A percentile compares a stretch with the other conserved stretches of the same genome.
Conservation (phyloP, 2,797 vertebrate genomes). For the Epinephelus coioides region DNA sequence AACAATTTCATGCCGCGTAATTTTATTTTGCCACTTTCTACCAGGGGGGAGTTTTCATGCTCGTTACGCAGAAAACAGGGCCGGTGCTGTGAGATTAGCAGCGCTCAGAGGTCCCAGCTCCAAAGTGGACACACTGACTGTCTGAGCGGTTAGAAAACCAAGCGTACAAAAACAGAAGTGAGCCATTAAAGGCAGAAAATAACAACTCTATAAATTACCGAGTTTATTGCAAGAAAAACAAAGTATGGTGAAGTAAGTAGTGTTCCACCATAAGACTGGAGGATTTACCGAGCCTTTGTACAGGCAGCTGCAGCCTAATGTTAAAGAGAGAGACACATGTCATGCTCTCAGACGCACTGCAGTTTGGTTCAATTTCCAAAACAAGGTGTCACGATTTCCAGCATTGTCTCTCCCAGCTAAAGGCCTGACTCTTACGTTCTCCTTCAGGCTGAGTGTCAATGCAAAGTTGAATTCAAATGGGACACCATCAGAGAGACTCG, state of each 20-base stretch:
- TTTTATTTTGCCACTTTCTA: constrained; percentile 41
- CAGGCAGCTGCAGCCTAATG: constrained; percentile 16
- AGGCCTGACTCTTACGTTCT: background rate
- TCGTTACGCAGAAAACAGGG: constrained; percentile 12
- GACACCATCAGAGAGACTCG: background rate
- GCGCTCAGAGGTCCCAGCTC: background rate
- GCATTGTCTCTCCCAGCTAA: background rate
- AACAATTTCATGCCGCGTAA: constrained; percentile 17
- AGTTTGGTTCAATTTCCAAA: background rate
- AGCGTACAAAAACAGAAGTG: constrained; percentile 46
- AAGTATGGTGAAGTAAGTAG: constrained; percentile 29
- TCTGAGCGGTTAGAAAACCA: constrained; percentile 26
- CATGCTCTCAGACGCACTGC: background rate
- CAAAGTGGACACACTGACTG: constrained; percentile 33
- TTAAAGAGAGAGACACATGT: constrained; percentile 1
- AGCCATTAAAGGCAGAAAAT: constrained; percentile 62
- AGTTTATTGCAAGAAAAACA: constrained; percentile 63
- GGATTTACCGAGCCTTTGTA: constrained; percentile 18
- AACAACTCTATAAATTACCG: constrained; percentile 66
- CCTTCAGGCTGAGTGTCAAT: background rate
- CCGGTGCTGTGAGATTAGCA: constrained; percentile 18
- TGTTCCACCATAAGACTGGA: constrained; percentile 21
- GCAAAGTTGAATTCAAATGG: background rate
- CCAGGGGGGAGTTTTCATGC: constrained; percentile 1
- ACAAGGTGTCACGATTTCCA: background rate